phyloP scores from a whole-genome alignment of 2,888 invertebrate species.

The Eilema caniola region DNA sequence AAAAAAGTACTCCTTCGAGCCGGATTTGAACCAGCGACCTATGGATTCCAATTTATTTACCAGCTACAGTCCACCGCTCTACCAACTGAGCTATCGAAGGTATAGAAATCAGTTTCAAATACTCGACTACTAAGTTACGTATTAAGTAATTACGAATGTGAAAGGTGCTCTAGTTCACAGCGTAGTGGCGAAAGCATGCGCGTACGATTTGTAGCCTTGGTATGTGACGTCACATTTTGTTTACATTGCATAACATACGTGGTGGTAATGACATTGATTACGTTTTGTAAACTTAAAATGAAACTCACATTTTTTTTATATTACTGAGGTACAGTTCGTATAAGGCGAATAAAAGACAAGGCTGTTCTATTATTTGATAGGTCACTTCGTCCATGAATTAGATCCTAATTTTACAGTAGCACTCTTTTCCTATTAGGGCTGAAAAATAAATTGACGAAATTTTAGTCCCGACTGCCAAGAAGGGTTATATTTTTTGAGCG shows the following conservation, averaged over 20 bases:
- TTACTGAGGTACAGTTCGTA: neutral
- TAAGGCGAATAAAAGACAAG: neutral
- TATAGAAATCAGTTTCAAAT: conserved; percentile 21
- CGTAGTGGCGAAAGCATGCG: conserved; percentile 21
- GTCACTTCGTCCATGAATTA: neutral
- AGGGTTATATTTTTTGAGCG: no score
- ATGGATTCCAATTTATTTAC: conserved; percentile 73
- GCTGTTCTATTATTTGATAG: neutral
- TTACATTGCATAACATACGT: conserved; percentile 15
- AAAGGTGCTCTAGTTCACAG: conserved; percentile 54
- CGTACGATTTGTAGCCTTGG: conserved; percentile 17
- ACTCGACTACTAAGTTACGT: conserved; percentile 21
- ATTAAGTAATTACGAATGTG: conserved; percentile 45
- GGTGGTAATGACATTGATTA: neutral
- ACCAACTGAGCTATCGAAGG: conserved; percentile 88
- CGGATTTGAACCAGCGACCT: conserved; percentile 89
- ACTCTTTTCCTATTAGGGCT: no score
- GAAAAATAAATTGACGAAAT: no score
- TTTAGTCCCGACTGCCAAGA: no score
- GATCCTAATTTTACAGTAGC: no score
- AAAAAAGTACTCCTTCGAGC: conserved; percentile 27
- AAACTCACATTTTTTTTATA: neutral
- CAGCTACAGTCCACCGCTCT: conserved; percentile 87
- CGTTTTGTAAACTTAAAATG: neutral
- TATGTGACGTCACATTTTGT: conserved; percentile 19